Evolutionary conservation across 2,797 vertebrate genomes (phyloP).

Genomic region (Halcyon badia): DNA sequence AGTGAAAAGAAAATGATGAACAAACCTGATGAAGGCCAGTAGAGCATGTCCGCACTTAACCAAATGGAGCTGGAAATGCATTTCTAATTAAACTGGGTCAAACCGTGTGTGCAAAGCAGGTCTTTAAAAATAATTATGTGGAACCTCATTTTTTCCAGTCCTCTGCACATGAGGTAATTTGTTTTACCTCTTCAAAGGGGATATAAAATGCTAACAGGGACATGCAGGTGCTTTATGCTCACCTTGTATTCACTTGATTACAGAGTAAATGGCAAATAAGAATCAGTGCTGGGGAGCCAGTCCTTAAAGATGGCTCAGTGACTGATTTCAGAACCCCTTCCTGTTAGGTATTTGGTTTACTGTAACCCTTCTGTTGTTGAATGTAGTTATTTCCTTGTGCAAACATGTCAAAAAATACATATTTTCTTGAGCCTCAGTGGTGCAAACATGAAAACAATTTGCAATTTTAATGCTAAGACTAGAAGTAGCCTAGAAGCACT

Average conservation of each 20-base stretch:
- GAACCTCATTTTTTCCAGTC: background rate
- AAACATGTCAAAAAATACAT: background rate
- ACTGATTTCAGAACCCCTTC: background rate
- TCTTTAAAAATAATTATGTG: slow-evolving; percentile 31
- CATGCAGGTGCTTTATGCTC: background rate
- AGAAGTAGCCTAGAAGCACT: background rate
- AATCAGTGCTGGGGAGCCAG: background rate
- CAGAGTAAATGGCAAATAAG: background rate
- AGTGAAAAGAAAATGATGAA: background rate
- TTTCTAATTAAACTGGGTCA: slow-evolving; percentile 44
- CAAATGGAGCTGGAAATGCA: background rate
- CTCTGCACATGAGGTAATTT: background rate
- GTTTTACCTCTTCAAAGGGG: background rate
- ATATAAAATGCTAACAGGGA: background rate
- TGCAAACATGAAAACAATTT: background rate
- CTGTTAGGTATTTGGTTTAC: background rate
- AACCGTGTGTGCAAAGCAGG: background rate
- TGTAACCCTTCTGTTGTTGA: background rate
- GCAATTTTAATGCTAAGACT: background rate
- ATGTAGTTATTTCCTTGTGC: background rate
- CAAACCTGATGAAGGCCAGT: background rate
- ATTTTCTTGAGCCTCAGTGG: background rate
- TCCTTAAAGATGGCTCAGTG: background rate
- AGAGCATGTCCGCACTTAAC: background rate
- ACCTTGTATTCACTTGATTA: background rate